Evolutionary conservation across 2,113 vertebrate species (phyloP), one percentile per base, ranked within the genome.

Genomic region (Myrmecophaga tridactyla): DNA sequence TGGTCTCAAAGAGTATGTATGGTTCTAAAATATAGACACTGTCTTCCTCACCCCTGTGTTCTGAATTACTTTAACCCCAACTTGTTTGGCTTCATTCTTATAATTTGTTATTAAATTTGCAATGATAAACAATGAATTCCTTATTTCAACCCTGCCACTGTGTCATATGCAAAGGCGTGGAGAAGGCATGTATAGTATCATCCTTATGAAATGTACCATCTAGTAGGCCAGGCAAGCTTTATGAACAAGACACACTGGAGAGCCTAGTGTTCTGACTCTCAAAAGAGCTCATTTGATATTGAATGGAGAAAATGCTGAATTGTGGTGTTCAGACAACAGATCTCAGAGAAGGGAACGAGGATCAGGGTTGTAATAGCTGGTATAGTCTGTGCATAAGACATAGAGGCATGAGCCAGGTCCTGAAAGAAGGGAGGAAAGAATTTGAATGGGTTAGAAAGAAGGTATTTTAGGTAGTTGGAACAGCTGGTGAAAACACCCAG

Each of bases 151-250:
- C 60, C 51, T 51, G 78, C 43, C 25, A 31, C 12, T 20, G 0
- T 58, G 18, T 86, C 41, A 76, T 41, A 12, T 63, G 51, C 25
- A 25, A 58, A 90, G 73, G 51, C 20, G 31, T 20, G 43, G 73
- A 92, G 53, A 75, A 90, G 11, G 67, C 75, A 41, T 2, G 15
- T 72, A 7, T 6, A 27, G 77, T 63, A 5, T 91, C n/a, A 72
- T 93, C 62, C 46, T 88, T 60, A 70, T 75, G 93, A 95, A 69
- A 58, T 27, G 67, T 63, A 92, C 41, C 23, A 46, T 90, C 43
- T 85, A 20, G 51, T 51, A n/a, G 72, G 85, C 34, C 58, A 63
- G 69, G 60, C 46, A 94, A 81, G 81, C 70, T 46, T 75, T 92
- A 67, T 39, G 39, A 77, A 58, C 27, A 80, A 80, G 62, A 76